Evolutionary conservation across 1,140 invertebrate genomes (phyloP), one percentile per base, ranked within the genome.

Genomic region (Dreissena rostriformis): DNA sequence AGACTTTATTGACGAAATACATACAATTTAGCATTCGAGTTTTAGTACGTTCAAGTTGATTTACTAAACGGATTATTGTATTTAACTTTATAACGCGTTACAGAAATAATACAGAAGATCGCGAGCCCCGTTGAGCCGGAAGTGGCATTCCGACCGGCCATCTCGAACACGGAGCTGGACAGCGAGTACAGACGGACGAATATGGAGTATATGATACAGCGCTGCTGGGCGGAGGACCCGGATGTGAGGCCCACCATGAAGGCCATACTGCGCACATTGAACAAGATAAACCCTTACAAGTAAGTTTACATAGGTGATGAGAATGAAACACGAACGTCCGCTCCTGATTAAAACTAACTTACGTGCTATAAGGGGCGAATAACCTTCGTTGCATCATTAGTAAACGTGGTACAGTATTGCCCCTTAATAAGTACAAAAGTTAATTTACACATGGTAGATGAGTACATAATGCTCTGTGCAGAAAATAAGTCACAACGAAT

Each of bases 141-240:
- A 24, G 65, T 75, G 26, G 72, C 85, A 29, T 86, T 86, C 49
- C 70, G 90, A n/a, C 90, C 90, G 1, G 19, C 19, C 29, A 86
- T 89, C 15, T 57, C 22, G 5, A 75, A 80, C 0, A 67, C 75
- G 0, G 65, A 72, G 0, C 53, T 82, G 15, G 82, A 85, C 28
- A 75, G 81, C 10, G 70, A 83, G 17, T 28, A 52, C 0, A 66
- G 81, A 24, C 74, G 83, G 22, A 49, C 81, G 52, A 72, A 77
- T 65, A 80, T 88, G 15, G 74, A 85, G 10, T 71, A 84, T 17
- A 78, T 90, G 14, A 87, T 90, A 17, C 52, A 86, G 12, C 71
- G 53, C 10, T 89, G 88, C 53, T 90, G 88, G 90, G 57, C 29
- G 19, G 90, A 90, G 85, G 86, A 88, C 53, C 87, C 88, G 14